A percentile compares a stretch with the other conserved stretches of the same genome.
phyloP scores from a whole-genome alignment of 2,888 invertebrate species.

The Oligia fasciuncula region DNA sequence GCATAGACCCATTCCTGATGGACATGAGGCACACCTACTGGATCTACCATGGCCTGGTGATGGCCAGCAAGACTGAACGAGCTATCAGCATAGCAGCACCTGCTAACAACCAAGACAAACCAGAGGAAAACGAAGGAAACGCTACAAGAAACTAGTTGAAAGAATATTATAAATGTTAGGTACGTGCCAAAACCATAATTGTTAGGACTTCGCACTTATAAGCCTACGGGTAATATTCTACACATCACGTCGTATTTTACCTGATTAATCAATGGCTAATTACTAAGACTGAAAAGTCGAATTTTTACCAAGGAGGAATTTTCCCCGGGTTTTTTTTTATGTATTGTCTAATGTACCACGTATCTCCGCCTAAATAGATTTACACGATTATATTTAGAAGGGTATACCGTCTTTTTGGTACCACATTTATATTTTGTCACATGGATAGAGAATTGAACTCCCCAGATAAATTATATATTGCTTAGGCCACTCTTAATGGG shows the following conservation, averaged over 20 bases:
- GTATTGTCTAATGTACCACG: constrained; percentile 18
- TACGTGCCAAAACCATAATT: constrained; percentile 7
- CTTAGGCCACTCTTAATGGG: neutral
- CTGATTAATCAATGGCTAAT: constrained; percentile 6
- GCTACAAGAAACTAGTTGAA: neutral
- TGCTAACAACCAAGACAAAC: neutral
- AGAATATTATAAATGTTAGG: constrained; percentile 8
- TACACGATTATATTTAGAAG: constrained; percentile 21
- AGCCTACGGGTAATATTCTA: constrained; percentile 9
- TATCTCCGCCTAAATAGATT: constrained; percentile 45
- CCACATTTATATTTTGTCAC: constrained; percentile 13
- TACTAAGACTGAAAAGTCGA: constrained; percentile 42
- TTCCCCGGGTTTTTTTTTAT: neutral
- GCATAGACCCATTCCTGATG: constrained; percentile 43
- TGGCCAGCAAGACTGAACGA: constrained; percentile 47
- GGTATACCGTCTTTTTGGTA: constrained; percentile 9
- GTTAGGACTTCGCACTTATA: constrained; percentile 1
- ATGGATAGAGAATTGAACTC: neutral
- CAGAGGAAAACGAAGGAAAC: neutral
- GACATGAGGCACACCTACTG: constrained; percentile 48
- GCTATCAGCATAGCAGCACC: constrained; percentile 15
- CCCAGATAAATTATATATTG: neutral
- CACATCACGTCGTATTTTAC: neutral
- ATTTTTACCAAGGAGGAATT: constrained; percentile 14
- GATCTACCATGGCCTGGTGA: constrained; percentile 47